Conservation (phyloP, 2,888 invertebrate genomes). For the Folsomia manolachei region DNA sequence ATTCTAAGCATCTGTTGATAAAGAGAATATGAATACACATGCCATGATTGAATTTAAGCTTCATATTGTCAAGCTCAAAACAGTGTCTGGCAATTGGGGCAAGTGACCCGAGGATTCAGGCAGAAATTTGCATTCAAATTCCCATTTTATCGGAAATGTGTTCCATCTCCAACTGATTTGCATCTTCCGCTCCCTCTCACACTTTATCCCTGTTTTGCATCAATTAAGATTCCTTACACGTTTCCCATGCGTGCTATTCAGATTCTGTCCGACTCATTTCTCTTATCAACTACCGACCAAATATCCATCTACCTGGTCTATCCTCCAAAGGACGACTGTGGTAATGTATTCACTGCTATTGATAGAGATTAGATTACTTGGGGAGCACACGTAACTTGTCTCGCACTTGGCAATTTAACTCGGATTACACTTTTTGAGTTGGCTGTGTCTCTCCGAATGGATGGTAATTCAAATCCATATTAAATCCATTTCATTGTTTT, state of each 20-base stretch:
- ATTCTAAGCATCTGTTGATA: too few species aligned
- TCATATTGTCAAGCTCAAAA: not conserved
- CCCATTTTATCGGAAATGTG: constrained; percentile 8
- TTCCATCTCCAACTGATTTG: not conserved
- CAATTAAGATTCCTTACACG: constrained; percentile 19
- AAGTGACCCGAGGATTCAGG: not conserved
- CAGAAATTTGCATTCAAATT: constrained; percentile 13
- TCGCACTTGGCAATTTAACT: constrained; percentile 1
- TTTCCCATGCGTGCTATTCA: constrained; percentile 1
- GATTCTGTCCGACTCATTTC: not conserved
- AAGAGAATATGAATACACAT: too few species aligned
- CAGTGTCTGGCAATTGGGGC: not conserved
- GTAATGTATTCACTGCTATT: not conserved
- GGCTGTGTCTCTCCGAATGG: too few species aligned
- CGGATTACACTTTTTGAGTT: not conserved
- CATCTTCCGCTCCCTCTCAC: constrained; percentile 9
- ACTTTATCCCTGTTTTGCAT: not conserved
- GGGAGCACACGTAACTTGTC: constrained; percentile 5
- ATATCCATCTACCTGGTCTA: not conserved
- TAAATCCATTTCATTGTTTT: not conserved
- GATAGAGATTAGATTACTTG: constrained; percentile 7
- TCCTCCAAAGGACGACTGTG: too few species aligned
- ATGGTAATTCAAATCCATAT: not conserved
- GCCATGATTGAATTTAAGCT: not conserved
- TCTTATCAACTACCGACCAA: too few species aligned